These are phyloP conservation scores for Hippocampus abdominalis DNA, from an alignment of 2,113 vertebrate genomes.

Conservation along the genomic window DNA sequence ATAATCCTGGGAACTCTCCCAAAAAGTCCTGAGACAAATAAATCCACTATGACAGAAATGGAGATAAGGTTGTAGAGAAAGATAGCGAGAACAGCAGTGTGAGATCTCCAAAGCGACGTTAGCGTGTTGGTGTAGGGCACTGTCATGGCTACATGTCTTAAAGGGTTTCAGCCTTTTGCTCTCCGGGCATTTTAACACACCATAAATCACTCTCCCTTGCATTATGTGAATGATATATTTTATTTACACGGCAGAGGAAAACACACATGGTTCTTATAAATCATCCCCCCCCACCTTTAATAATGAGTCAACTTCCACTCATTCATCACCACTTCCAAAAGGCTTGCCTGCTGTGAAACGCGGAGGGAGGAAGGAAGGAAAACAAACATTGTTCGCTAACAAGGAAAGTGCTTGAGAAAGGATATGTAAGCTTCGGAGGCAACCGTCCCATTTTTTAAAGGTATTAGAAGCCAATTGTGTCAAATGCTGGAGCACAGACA, in stretches of 20 bases:
- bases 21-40: slow-evolving; percentile 64
- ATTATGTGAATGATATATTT: slow-evolving; percentile 89
- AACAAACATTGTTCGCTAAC: slow-evolving; percentile 69
- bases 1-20: slow-evolving; percentile 56
- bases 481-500: slow-evolving; percentile 44
- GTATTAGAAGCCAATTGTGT: slow-evolving; percentile 56
- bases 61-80: slow-evolving; percentile 61
- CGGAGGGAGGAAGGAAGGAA: slow-evolving; percentile 43
- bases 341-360: slow-evolving; percentile 70
- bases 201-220: slow-evolving; percentile 79
- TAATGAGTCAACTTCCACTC: slow-evolving; percentile 82
- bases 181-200: slow-evolving; percentile 77
- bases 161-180: slow-evolving; percentile 77
- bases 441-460: slow-evolving; percentile 56
- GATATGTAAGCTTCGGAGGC: slow-evolving; percentile 46
- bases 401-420: slow-evolving; percentile 59
- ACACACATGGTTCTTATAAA: slow-evolving; percentile 83
- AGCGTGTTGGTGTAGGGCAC: slow-evolving; percentile 62
- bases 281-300: slow-evolving; percentile 83
- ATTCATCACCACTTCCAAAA: slow-evolving; percentile 78
- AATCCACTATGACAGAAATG: slow-evolving; percentile 51
- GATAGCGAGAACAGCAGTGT: slow-evolving; percentile 56
- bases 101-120: slow-evolving; percentile 63
- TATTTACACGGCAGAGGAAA: slow-evolving; percentile 86
- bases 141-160: slow-evolving; percentile 73